Percentiles rank a stretch among this genome's conserved stretches.
Evolutionary conservation across 2,888 invertebrate species (phyloP).

Genomic region (Drosophila anomelani): DNA sequence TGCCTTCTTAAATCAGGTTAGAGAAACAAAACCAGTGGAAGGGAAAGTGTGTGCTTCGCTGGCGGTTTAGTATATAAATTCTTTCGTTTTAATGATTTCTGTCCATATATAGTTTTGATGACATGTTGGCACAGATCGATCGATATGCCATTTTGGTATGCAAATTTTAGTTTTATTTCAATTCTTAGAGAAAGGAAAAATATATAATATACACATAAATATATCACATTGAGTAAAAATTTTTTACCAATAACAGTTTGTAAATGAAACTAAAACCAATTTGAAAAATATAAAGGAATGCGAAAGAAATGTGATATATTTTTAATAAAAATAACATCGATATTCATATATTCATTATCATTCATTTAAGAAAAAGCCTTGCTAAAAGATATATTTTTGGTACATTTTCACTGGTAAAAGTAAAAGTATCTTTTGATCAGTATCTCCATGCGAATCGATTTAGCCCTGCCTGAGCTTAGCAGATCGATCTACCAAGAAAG

Average conservation of each 20-base stretch:
- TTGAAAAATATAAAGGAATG: no score
- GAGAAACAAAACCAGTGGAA: not conserved
- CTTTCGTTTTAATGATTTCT: not conserved
- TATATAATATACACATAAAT: not conserved
- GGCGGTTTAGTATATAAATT: not conserved
- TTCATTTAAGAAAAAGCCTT: not conserved
- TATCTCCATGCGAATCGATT: not conserved
- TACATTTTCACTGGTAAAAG: no score
- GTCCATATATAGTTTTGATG: not conserved
- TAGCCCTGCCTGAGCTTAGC: not conserved
- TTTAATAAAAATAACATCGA: not conserved
- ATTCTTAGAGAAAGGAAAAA: not conserved
- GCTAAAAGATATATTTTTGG: not conserved
- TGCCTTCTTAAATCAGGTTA: not conserved
- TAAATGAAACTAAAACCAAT: no score
- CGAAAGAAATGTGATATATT: no score
- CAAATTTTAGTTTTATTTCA: not conserved
- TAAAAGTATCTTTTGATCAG: no score
- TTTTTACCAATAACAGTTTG: no score
- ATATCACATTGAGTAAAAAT: no score
- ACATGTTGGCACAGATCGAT: constrained; percentile 1
- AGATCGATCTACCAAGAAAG: not conserved
- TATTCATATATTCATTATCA: not conserved
- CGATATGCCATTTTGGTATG: not conserved
- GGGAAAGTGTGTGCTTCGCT: not conserved